Conservation (phyloP, 2,113 vertebrate species). For the Charina bottae region DNA sequence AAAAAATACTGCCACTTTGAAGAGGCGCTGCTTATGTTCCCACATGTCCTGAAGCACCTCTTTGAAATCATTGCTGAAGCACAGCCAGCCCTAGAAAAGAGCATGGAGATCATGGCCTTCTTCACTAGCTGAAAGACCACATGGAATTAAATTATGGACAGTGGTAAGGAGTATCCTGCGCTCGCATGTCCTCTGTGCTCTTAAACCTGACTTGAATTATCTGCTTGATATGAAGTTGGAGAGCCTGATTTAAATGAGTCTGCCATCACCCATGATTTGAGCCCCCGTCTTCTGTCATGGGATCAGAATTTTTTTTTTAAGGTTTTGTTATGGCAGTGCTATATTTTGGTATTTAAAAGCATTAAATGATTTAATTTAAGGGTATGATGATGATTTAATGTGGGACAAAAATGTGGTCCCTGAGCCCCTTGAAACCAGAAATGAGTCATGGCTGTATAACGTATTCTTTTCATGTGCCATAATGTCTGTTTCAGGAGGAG, state of each 20-base stretch:
- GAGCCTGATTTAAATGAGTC: not conserved
- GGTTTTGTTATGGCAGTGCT: rapidly evolving
- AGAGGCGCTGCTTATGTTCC: not conserved
- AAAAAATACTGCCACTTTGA: not conserved
- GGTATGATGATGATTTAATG: rapidly evolving
- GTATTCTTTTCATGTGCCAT: constrained; percentile 62
- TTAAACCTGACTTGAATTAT: not conserved
- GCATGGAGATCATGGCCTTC: not conserved
- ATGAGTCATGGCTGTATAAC: constrained; percentile 16
- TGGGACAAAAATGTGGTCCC: not conserved
- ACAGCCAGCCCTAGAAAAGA: not conserved
- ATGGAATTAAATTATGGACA: not conserved
- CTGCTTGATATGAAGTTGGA: not conserved
- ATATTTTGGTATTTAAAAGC: constrained; percentile 14
- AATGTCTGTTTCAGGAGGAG: constrained; percentile 45
- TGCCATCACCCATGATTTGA: not conserved
- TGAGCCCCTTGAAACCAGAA: constrained; percentile 26
- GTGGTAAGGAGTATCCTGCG: not conserved
- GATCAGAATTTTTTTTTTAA: not conserved
- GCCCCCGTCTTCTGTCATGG: rapidly evolving
- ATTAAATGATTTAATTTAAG: not conserved
- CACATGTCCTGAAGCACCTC: not conserved
- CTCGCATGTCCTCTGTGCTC: not conserved
- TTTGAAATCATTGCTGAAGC: not conserved
- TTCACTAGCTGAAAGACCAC: not conserved